A percentile compares a stretch with the other conserved stretches of the same genome.
Evolutionary conservation across 2,113 vertebrate genomes (phyloP).

Genomic region (Platichthys stellatus): DNA sequence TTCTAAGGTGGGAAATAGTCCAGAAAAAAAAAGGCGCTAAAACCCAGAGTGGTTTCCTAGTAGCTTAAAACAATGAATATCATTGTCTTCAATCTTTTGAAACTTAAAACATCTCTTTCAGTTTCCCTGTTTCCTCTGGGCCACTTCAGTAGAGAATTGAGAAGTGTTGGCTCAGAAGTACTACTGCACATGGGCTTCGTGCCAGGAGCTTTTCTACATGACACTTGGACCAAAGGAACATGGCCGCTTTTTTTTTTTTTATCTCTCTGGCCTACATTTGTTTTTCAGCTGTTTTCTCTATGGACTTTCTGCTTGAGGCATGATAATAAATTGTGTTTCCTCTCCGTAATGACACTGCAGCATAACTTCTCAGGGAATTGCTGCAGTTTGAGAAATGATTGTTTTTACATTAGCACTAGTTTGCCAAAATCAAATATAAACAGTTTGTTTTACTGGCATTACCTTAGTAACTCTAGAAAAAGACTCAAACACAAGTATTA

Average conservation of each 20-base stretch:
- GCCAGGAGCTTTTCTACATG: constrained; percentile 51
- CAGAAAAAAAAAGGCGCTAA: background rate
- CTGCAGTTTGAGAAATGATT: constrained; percentile 46
- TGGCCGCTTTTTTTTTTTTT: constrained; percentile 2
- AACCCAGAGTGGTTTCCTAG: background rate
- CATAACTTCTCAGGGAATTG: constrained; percentile 47
- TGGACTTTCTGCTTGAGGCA: constrained; percentile 54
- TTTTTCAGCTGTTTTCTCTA: constrained; percentile 74
- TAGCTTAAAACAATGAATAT: background rate
- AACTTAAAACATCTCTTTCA: constrained; percentile 1
- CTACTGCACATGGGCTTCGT: constrained; percentile 22
- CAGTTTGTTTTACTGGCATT: background rate
- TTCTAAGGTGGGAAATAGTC: background rate
- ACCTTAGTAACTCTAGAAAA: background rate
- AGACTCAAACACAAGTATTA: background rate
- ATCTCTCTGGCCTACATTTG: constrained; percentile 53
- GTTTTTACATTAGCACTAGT: constrained; percentile 30
- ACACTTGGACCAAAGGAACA: constrained; percentile 48
- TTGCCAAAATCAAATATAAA: constrained; percentile 21
- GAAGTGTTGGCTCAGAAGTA: constrained; percentile 30
- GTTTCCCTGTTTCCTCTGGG: constrained; percentile 16
- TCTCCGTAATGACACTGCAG: constrained; percentile 49
- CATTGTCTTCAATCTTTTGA: constrained; percentile 12
- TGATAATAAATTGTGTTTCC: constrained; percentile 58
- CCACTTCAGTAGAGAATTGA: constrained; percentile 14